These are phyloP conservation scores for Cyprinella venusta DNA, from an alignment of 2,797 vertebrate species.

Conservation along the genomic window DNA sequence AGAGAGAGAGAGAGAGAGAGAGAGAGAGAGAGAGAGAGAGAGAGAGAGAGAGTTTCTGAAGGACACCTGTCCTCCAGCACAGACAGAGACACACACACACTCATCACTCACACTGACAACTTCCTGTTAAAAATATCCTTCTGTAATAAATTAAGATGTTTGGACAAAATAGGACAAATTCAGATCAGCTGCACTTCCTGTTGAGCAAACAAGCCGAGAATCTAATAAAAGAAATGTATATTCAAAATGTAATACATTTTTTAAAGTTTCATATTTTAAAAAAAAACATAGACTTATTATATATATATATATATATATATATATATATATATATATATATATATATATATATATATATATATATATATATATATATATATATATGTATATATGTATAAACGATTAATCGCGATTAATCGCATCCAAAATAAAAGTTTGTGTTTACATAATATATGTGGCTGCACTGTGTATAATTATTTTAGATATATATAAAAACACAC, in stretches of 20 bases:
- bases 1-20: neutral
- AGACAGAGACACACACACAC: conserved; percentile 13
- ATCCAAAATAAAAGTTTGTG: too few species aligned
- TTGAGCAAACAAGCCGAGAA: neutral
- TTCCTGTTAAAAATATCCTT: conserved; percentile 50
- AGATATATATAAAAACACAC: too few species aligned
- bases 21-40: neutral
- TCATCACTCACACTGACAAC: conserved; percentile 51
- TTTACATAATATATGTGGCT: too few species aligned
- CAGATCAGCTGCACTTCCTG: conserved; percentile 9
- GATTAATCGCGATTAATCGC: too few species aligned
- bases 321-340: too few species aligned
- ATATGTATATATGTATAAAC: too few species aligned
- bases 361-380: neutral
- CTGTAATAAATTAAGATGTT: conserved; percentile 58
- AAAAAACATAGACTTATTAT: too few species aligned
- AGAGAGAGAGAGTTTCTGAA: neutral
- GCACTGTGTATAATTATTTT: too few species aligned
- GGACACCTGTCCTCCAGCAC: conserved; percentile 32
- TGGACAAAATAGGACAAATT: conserved; percentile 51
- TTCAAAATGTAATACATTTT: too few species aligned
- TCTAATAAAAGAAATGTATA: neutral
- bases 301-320: neutral
- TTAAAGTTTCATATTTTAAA: too few species aligned
- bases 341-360: neutral